Conservation (phyloP, 2,888 invertebrate genomes). For the Sicus ferrugineus region DNA sequence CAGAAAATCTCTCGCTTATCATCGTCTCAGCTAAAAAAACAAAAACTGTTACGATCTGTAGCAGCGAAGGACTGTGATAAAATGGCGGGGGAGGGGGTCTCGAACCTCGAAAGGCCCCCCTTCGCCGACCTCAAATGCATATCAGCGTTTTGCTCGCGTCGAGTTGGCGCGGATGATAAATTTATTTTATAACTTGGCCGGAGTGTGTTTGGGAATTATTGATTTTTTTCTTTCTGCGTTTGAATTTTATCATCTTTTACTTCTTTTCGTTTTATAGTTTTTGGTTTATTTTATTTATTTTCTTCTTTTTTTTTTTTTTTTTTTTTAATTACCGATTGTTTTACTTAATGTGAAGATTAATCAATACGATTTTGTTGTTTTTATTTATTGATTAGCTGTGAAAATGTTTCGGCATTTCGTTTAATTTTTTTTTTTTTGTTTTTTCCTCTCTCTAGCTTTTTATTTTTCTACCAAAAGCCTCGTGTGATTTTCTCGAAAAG, state of each 20-base stretch:
- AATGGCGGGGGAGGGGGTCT: too few relatives aligned
- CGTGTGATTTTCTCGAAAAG: neutral
- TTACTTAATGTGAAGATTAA: neutral
- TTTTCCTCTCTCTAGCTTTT: neutral
- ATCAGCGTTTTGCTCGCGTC: too few relatives aligned
- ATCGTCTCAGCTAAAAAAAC: too few relatives aligned
- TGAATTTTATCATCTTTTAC: neutral
- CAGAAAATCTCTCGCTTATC: too few relatives aligned
- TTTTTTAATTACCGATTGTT: neutral
- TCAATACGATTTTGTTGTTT: neutral
- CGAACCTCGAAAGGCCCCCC: too few relatives aligned
- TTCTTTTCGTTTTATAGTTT: neutral
- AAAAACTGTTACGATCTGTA: too few relatives aligned
- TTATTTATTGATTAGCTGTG: constrained; percentile 17
- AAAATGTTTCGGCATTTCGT: constrained; percentile 12
- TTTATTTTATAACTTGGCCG: too few relatives aligned
- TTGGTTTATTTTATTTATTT: neutral
- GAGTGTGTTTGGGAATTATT: too few relatives aligned
- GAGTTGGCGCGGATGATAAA: too few relatives aligned
- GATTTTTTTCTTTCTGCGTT: neutral
- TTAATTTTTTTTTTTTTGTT: neutral
- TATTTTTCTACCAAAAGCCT: neutral
- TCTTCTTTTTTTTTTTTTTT: neutral
- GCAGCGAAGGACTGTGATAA: too few relatives aligned
- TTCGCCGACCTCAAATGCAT: too few relatives aligned